A percentile compares a stretch with the other conserved stretches of the same genome.
Conservation (phyloP, 1,140 invertebrate species). For the Manduca sexta region DNA sequence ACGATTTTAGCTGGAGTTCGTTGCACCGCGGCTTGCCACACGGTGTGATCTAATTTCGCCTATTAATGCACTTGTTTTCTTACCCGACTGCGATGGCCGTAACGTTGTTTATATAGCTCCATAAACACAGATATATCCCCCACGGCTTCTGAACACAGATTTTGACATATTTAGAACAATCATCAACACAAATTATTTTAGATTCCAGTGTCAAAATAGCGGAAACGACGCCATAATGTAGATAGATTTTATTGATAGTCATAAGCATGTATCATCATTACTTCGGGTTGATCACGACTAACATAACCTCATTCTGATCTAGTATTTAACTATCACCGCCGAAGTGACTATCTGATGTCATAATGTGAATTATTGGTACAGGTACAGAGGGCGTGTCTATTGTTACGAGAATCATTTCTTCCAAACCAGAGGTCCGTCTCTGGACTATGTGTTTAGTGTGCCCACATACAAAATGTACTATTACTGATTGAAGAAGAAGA, state of each 20-base stretch:
- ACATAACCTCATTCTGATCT: background rate
- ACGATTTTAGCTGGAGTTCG: conserved; percentile 54
- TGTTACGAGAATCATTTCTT: conserved; percentile 72
- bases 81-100: background rate
- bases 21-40: conserved; percentile 44
- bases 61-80: conserved; percentile 1
- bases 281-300: background rate
- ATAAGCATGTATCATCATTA: background rate
- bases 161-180: conserved; percentile 2
- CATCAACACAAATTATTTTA: no score
- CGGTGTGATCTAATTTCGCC: background rate
- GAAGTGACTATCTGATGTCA: conserved; percentile 1
- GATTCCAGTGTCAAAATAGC: no score
- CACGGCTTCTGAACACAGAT: conserved; percentile 3
- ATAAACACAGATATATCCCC: conserved; percentile 9
- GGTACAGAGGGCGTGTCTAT: conserved; percentile 71
- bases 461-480: conserved; percentile 70
- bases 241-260: background rate
- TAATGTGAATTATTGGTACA: conserved; percentile 52
- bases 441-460: conserved; percentile 69
- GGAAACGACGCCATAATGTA: background rate
- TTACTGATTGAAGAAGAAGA: conserved; percentile 45
- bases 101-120: background rate
- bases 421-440: conserved; percentile 55
- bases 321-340: background rate